Percentiles rank a stretch among this genome's conserved stretches.
These are phyloP conservation scores for Hipposideros armiger DNA, from an alignment of 2,113 vertebrate species.

Conservation along the genomic window DNA sequence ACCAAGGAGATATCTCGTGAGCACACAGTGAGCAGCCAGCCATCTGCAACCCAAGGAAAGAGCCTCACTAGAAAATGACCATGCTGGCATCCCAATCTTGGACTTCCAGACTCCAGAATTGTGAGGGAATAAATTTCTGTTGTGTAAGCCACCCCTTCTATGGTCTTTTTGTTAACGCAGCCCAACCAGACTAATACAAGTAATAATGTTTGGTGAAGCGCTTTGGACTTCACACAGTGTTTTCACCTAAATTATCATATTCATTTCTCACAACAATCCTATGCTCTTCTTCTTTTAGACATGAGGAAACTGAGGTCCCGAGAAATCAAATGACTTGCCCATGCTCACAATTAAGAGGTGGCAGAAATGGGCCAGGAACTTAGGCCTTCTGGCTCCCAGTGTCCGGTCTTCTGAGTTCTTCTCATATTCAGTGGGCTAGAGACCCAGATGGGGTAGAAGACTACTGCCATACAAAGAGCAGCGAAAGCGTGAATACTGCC, in stretches of 20 bases:
- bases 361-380: neutral
- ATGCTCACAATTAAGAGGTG: neutral
- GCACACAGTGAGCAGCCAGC: neutral
- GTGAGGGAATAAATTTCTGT: neutral
- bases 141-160: neutral
- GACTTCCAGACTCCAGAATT: neutral
- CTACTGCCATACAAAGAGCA: neutral
- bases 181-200: neutral
- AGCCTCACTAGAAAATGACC: neutral
- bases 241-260: neutral
- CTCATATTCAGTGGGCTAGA: rapidly evolving
- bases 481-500: neutral
- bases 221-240: neutral
- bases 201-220: neutral
- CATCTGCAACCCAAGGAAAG: neutral
- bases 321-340: neutral
- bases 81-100: neutral
- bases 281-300: neutral
- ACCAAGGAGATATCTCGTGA: neutral
- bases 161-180: neutral
- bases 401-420: neutral
- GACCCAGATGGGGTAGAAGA: neutral
- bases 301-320: neutral
- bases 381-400: neutral
- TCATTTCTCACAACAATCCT: neutral